These are phyloP conservation scores for Amaurobius ferox DNA, from an alignment of 2,888 invertebrate genomes.

Conservation along the genomic window DNA sequence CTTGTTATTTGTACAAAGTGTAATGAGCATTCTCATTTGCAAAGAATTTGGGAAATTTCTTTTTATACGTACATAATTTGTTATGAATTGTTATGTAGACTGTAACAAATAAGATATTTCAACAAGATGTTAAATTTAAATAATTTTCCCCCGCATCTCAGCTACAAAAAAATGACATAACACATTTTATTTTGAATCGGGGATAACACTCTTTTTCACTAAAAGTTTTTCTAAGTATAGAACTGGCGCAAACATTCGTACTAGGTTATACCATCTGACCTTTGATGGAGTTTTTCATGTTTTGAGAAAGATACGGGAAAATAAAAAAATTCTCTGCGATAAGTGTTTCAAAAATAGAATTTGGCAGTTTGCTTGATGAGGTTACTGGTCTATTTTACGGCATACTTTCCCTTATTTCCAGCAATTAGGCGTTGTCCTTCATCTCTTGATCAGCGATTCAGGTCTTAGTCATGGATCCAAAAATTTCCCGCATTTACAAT, in stretches of 20 bases:
- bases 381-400: slow-evolving; percentile 51
- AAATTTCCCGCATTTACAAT: slow-evolving; percentile 10
- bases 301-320: slow-evolving; percentile 29
- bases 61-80: too few species aligned
- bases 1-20: too few species aligned
- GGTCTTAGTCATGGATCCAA: neutral
- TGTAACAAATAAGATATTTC: too few species aligned
- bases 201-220: too few species aligned
- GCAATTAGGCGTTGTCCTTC: slow-evolving; percentile 21
- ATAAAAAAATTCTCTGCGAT: slow-evolving; percentile 38
- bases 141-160: too few species aligned
- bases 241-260: slow-evolving; percentile 27
- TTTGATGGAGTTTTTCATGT: slow-evolving; percentile 55
- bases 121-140: too few species aligned
- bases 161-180: too few species aligned
- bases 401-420: slow-evolving; percentile 34
- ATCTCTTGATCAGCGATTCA: slow-evolving; percentile 8
- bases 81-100: too few species aligned
- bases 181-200: too few species aligned
- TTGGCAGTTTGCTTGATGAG: slow-evolving; percentile 51
- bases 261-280: slow-evolving; percentile 32
- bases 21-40: too few species aligned
- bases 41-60: too few species aligned
- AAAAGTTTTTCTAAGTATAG: slow-evolving; percentile 29
- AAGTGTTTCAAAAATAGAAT: slow-evolving; percentile 53